Percentiles rank a stretch among this genome's conserved stretches.
Evolutionary conservation across 2,113 vertebrate species (phyloP).

Genomic region (Trinectes maculatus): DNA sequence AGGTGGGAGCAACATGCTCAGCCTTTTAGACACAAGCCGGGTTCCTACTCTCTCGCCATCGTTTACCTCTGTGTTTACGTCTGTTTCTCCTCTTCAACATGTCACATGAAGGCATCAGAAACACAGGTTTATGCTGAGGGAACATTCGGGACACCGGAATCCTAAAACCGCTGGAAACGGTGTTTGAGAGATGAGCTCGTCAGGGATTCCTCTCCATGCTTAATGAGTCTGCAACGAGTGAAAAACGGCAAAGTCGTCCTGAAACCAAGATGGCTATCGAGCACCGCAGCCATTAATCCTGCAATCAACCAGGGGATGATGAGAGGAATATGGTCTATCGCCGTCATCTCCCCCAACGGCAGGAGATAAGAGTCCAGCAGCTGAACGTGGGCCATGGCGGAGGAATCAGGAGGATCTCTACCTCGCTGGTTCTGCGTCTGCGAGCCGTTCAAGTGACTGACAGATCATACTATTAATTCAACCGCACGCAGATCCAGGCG

Average conservation of each 20-base stretch:
- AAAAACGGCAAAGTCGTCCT: slow-evolving; percentile 58
- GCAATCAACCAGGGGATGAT: slow-evolving; percentile 37
- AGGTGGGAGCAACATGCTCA: slow-evolving; percentile 47
- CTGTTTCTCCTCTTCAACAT: slow-evolving; percentile 31
- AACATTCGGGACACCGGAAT: too few relatives aligned
- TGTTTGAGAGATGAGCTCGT: slow-evolving; percentile 52
- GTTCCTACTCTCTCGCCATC: slow-evolving; percentile 27
- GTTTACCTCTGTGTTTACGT: slow-evolving; percentile 23
- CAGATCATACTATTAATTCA: slow-evolving; percentile 61
- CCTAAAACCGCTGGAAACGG: slow-evolving; percentile 19
- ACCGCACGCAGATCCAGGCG: slow-evolving; percentile 17
- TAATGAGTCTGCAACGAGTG: slow-evolving; percentile 49
- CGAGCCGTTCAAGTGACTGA: slow-evolving; percentile 53
- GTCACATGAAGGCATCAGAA: slow-evolving; percentile 21
- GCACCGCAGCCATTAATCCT: slow-evolving; percentile 49
- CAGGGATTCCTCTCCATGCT: slow-evolving; percentile 46
- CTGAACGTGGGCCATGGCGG: slow-evolving; percentile 34
- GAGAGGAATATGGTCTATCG: slow-evolving; percentile 57
- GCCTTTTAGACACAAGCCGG: slow-evolving; percentile 25
- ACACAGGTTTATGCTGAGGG: too few relatives aligned
- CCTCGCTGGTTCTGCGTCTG: slow-evolving; percentile 12
- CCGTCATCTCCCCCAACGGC: slow-evolving; percentile 48
- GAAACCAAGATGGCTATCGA: slow-evolving; percentile 49
- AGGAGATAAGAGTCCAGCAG: slow-evolving; percentile 34
- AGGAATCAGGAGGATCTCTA: slow-evolving; percentile 32